A percentile compares a stretch with the other conserved stretches of the same genome.
phyloP scores from a whole-genome alignment of 2,888 invertebrate species.

The Xestobium rufovillosum region DNA sequence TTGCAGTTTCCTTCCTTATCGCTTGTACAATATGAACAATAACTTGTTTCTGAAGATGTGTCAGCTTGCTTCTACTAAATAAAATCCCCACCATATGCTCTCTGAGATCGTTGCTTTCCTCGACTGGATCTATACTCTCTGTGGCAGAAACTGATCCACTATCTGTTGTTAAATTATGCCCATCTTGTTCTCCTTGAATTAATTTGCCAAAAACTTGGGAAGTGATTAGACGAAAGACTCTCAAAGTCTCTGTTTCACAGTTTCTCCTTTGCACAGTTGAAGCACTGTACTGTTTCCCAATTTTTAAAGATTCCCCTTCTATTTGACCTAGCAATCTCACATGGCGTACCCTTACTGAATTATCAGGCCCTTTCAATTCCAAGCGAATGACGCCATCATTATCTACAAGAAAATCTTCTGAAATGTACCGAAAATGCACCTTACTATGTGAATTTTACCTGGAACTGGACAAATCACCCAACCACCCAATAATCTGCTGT shows the following conservation, averaged over 20 bases:
- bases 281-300: slow-evolving; percentile 47
- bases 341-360: slow-evolving; percentile 83
- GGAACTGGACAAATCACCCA: slow-evolving; percentile 85
- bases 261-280: slow-evolving; percentile 72
- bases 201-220: slow-evolving; percentile 90
- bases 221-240: slow-evolving; percentile 87
- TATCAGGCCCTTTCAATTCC: slow-evolving; percentile 86
- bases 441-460: slow-evolving; percentile 50
- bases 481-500: slow-evolving; percentile 66
- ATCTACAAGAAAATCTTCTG: slow-evolving; percentile 22
- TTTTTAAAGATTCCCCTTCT: slow-evolving; percentile 48
- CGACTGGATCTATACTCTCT: slow-evolving; percentile 43
- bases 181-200: slow-evolving; percentile 58
- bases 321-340: slow-evolving; percentile 61
- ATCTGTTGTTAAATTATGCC: slow-evolving; percentile 29
- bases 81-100: slow-evolving; percentile 96
- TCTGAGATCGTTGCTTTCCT: slow-evolving; percentile 54
- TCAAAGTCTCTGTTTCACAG: slow-evolving; percentile 84
- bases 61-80: slow-evolving; percentile 88
- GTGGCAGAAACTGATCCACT: slow-evolving; percentile 33
- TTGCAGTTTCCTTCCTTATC: slow-evolving; percentile 78
- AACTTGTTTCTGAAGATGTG: slow-evolving; percentile 86
- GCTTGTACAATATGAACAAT: slow-evolving; percentile 87
- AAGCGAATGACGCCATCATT: slow-evolving; percentile 58
- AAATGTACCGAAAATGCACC: too few relatives aligned